Evolutionary conservation across 2,797 vertebrate genomes (phyloP).

Genomic region (Eremophila alpestris): DNA sequence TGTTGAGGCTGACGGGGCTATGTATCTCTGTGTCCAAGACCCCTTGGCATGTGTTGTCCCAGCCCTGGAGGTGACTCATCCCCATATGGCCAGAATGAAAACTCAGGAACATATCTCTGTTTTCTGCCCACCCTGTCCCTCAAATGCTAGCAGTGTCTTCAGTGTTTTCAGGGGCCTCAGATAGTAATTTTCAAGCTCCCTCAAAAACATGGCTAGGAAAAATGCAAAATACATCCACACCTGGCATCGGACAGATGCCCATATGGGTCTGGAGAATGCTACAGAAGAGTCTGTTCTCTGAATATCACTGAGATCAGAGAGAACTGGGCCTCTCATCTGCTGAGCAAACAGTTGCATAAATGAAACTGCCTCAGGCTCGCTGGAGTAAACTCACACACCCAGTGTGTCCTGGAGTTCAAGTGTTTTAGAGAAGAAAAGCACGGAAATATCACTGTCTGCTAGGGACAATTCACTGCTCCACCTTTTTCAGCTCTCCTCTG

Average conservation of each 20-base stretch:
- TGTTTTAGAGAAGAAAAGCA: background rate
- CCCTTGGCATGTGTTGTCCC: background rate
- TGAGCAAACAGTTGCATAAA: constrained; percentile 68
- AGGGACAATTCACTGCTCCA: background rate
- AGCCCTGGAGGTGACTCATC: background rate
- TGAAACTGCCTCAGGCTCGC: constrained; percentile 12
- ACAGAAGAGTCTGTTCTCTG: background rate
- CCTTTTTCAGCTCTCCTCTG: background rate
- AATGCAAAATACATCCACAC: background rate
- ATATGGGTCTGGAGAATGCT: background rate
- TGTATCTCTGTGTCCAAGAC: background rate
- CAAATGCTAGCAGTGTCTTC: background rate
- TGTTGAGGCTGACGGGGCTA: background rate
- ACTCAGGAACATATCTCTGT: background rate
- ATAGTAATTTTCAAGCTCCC: background rate
- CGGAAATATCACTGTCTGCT: background rate
- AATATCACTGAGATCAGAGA: constrained; percentile 1
- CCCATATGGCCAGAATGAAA: background rate
- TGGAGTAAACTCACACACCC: constrained; percentile 41
- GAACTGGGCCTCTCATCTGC: constrained; percentile 38
- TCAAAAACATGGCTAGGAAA: background rate
- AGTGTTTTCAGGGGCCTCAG: background rate
- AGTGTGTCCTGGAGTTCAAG: constrained; percentile 10
- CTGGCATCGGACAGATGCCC: background rate
- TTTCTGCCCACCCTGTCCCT: background rate